These are phyloP conservation scores for Euspilapteryx auroguttella DNA, from an alignment of 2,888 invertebrate genomes.

Conservation along the genomic window DNA sequence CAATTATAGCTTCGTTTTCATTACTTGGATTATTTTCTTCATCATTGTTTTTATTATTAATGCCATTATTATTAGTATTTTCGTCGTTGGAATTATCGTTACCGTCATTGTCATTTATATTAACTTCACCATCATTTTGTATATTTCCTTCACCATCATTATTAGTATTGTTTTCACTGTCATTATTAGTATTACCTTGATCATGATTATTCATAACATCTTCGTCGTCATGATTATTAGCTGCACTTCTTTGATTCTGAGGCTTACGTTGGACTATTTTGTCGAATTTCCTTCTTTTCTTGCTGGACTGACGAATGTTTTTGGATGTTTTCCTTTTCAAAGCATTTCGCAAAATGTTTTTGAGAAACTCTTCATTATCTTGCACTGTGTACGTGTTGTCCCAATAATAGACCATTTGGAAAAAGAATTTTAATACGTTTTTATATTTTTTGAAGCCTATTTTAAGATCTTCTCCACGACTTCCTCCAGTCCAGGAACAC, in stretches of 20 bases:
- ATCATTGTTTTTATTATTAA: constrained; percentile 2
- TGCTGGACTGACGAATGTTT: background rate
- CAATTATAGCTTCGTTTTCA: constrained; percentile 2
- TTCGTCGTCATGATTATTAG: background rate
- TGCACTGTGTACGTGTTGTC: background rate
- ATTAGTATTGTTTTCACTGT: no score
- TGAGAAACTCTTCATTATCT: background rate
- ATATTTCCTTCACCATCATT: background rate
- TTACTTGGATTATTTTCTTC: constrained; percentile 2
- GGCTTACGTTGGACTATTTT: no score
- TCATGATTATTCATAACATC: background rate
- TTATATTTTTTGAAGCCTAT: no score
- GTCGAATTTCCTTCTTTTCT: background rate
- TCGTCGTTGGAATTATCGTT: constrained; percentile 2
- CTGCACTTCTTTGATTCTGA: background rate
- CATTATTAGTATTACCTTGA: no score
- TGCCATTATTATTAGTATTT: constrained; percentile 2
- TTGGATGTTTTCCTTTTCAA: background rate
- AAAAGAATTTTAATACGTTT: no score
- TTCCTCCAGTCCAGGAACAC: constrained; percentile 3
- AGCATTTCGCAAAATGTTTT: background rate
- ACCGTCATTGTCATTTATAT: constrained; percentile 1
- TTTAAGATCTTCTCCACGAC: no score
- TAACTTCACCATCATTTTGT: constrained; percentile 1
- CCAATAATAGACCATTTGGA: background rate